Evolutionary conservation across 2,113 vertebrate species (phyloP), one percentile per base, ranked within the genome.

Genomic region (Oreochromis aureus): DNA sequence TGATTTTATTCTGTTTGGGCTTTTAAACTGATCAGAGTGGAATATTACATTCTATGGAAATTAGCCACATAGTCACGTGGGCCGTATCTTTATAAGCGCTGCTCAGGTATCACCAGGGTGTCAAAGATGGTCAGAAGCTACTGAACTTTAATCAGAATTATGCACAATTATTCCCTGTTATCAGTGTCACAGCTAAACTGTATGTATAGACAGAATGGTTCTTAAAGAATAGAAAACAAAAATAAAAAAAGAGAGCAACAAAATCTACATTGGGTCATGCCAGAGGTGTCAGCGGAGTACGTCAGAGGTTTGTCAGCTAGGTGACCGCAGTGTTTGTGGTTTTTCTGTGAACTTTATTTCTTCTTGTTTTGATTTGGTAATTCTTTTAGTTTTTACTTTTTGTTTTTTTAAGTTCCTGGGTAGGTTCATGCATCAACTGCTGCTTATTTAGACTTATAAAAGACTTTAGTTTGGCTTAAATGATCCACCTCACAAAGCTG

Each of bases 221-320:
- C 19, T 0, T 0, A 39, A 15, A 13, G 36, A 0, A 39, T 0
- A 1, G 18, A 66, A 66, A 0, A 36, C 4, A 2, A 66, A 66
- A 11, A 54, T 1, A 10, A 10, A 11, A 12, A 63, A 66, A 36
- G 4, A 3, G 44, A 41, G 15, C n/a, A 24, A 24, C 19, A 71
- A 71, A 71, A 48, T 48, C 44, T 48, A 13, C 44, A 48, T 1
- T 6, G 5, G 13, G 13, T 15, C 44, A 48, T 13, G 13, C 5
- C 13, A 48, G 44, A 15, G 12, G 44, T 6, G 44, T 6, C 44
- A 6, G 13, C 6, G 44, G 44, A 16, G 44, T 41, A 41, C 15
- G 36, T 9, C 13, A 5, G 12, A 69, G 11, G 19, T 69, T 41
- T 69, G 63, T n/a, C 61, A 69, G 69, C 8, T 16, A 6, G 51